Conservation (phyloP, 2,797 vertebrate genomes). For the Nothura maculosa region DNA sequence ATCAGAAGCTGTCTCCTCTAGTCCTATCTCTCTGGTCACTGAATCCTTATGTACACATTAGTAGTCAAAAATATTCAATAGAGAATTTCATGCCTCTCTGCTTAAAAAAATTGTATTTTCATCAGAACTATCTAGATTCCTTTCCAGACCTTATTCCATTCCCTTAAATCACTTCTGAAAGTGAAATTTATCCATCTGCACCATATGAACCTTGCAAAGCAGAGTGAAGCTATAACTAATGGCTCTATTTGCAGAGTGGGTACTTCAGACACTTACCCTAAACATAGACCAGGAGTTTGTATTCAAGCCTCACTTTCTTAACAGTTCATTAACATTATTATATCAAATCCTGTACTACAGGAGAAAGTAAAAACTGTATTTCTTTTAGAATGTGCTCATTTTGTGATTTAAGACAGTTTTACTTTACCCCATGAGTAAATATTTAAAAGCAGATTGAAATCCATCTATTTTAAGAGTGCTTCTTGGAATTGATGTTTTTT, state of each 20-base stretch:
- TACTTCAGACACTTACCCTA: neutral
- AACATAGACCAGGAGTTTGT: neutral
- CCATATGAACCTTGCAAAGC: rapidly evolving
- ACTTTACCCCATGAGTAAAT: neutral
- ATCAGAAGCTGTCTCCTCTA: neutral
- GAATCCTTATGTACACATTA: neutral
- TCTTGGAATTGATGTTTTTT: neutral
- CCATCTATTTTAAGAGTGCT: constrained; percentile 14
- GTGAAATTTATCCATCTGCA: neutral
- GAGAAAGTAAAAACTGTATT: neutral
- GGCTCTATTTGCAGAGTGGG: neutral
- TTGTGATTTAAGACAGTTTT: neutral
- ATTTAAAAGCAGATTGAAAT: constrained; percentile 25
- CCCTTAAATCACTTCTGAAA: neutral
- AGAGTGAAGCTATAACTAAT: neutral
- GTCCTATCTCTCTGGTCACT: neutral
- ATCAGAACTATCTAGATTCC: neutral
- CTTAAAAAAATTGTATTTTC: neutral
- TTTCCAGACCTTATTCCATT: neutral
- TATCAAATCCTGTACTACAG: neutral
- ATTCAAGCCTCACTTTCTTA: neutral
- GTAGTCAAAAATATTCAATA: neutral
- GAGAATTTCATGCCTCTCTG: neutral
- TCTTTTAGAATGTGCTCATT: neutral
- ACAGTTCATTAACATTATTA: neutral